phyloP scores from a whole-genome alignment of 2,113 vertebrate species.

The Anoura caudifer region DNA sequence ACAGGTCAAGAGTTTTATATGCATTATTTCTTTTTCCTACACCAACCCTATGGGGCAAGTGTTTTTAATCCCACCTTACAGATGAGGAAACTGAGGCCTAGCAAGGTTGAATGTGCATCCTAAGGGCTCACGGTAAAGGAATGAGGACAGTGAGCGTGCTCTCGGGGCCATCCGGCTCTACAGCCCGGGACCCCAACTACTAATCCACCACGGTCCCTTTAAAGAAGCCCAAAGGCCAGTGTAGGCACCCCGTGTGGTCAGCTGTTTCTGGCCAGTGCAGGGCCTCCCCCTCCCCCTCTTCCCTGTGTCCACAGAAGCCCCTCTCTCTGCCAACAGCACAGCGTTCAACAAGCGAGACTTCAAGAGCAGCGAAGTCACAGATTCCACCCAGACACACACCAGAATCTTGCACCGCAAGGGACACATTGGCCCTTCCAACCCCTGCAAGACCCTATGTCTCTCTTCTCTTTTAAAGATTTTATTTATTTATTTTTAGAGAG shows the following conservation, averaged over 20 bases:
- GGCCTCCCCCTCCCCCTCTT: neutral
- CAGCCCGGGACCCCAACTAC: neutral
- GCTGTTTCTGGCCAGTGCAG: neutral
- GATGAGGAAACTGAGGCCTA: neutral
- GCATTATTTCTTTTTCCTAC: neutral
- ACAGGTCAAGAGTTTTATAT: fast-evolving
- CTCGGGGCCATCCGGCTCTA: neutral
- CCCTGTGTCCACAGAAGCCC: neutral
- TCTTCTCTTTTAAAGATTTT: too few relatives aligned
- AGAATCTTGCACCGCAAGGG: neutral
- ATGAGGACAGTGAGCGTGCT: too few relatives aligned
- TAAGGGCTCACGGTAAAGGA: neutral
- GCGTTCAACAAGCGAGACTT: neutral
- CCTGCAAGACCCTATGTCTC: neutral
- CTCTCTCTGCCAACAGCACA: neutral
- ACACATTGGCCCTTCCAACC: neutral
- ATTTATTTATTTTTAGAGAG: too few relatives aligned
- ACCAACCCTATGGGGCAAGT: neutral
- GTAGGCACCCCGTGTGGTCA: neutral
- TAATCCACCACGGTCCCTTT: neutral
- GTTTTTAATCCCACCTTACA: neutral
- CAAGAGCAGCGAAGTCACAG: neutral
- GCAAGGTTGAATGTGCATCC: fast-evolving
- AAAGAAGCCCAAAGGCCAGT: neutral
- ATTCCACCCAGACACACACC: neutral